These are phyloP conservation scores for Eupsittula cactorum DNA, from an alignment of 2,113 vertebrate genomes.

Conservation along the genomic window DNA sequence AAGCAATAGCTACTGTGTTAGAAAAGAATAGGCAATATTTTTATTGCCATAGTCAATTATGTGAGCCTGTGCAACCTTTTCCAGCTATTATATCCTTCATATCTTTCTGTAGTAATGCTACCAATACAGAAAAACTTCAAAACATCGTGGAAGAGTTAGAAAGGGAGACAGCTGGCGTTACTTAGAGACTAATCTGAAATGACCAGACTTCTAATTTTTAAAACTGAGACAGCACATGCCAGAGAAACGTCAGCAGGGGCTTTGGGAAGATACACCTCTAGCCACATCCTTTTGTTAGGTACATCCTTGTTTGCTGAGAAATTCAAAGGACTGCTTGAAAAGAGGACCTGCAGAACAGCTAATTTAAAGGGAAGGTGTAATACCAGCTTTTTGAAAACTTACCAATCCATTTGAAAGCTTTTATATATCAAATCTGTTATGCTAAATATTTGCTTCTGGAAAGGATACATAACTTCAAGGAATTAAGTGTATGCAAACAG, in stretches of 20 bases:
- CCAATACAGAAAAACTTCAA: conserved; percentile 50
- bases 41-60: conserved; percentile 29
- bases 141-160: conserved; percentile 20
- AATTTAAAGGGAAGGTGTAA: not conserved
- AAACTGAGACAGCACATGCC: conserved; percentile 23
- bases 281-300: not conserved
- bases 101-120: conserved; percentile 26
- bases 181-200: conserved; percentile 5
- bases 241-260: not conserved
- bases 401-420: not conserved
- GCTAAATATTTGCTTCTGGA: not conserved
- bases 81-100: conserved; percentile 25
- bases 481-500: not conserved
- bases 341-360: not conserved
- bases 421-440: not conserved
- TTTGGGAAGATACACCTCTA: not conserved
- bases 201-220: conserved; percentile 48
- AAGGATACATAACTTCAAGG: not conserved
- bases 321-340: not conserved
- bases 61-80: conserved; percentile 36
- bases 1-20: conserved; percentile 40
- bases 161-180: conserved; percentile 16
- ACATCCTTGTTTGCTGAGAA: conserved; percentile 8
- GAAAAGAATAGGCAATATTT: conserved; percentile 40
- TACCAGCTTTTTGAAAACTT: not conserved